Conservation (phyloP, 2,113 vertebrate species). For the Podarcis raffonei region DNA sequence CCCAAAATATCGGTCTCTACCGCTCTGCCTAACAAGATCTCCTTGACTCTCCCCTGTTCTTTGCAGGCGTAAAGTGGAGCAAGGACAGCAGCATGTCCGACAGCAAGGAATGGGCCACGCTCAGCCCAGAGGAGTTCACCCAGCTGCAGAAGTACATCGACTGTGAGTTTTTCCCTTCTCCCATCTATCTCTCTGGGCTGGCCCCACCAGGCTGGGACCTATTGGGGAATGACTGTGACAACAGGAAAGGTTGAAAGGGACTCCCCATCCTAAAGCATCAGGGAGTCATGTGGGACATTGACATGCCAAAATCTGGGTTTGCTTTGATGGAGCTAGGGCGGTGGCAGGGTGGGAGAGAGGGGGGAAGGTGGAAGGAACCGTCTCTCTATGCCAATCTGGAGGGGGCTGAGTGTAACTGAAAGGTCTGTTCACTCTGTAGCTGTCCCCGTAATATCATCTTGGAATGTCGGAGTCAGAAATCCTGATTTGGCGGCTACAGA, state of each 20-base stretch:
- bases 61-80: constrained; percentile 41
- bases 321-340: background rate
- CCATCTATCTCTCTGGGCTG: background rate
- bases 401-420: background rate
- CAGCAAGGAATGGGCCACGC: constrained; percentile 75
- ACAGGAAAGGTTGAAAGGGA: background rate
- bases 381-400: background rate
- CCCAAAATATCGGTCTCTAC: background rate
- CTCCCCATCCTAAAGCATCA: background rate
- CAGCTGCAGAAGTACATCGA: constrained; percentile 94
- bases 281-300: background rate
- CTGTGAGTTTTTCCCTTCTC: constrained; percentile 80
- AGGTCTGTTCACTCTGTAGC: background rate
- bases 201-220: background rate
- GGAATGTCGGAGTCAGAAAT: background rate
- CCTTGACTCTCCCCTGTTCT: constrained; percentile 15
- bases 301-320: background rate
- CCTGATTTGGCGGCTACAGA: background rate
- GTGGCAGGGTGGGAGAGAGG: background rate
- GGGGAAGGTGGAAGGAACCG: background rate
- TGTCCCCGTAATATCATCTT: background rate
- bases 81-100: constrained; percentile 37
- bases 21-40: background rate
- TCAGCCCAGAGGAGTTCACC: constrained; percentile 89
- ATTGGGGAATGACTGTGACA: background rate